A percentile compares a stretch with the other conserved stretches of the same genome.
These are phyloP conservation scores for Erebia ligea DNA, from an alignment of 2,888 invertebrate genomes.

Conservation along the genomic window DNA sequence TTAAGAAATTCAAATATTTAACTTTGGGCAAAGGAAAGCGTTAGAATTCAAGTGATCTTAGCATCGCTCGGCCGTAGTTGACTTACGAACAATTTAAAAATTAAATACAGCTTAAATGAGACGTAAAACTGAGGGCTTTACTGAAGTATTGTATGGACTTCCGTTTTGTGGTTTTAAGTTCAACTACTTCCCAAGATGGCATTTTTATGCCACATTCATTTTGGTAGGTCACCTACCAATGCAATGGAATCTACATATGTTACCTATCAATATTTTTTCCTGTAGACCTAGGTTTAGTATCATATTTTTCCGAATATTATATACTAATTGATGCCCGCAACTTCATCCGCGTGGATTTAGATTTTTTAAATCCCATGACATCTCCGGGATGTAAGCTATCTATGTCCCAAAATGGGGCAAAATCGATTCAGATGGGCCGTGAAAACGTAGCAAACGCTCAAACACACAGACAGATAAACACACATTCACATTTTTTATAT, in stretches of 20 bases:
- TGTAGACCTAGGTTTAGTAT: not conserved
- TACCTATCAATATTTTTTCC: not conserved
- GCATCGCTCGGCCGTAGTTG: constrained; percentile 72
- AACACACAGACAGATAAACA: too few species aligned
- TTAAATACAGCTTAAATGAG: constrained; percentile 78
- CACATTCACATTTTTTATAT: too few species aligned
- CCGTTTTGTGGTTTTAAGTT: not conserved
- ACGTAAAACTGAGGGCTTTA: constrained; percentile 64
- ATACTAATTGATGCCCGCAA: too few species aligned
- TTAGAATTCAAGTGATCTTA: constrained; percentile 83
- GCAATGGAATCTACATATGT: not conserved
- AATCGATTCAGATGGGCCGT: too few species aligned
- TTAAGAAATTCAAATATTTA: constrained; percentile 82
- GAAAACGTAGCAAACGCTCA: too few species aligned
- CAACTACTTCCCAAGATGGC: not conserved
- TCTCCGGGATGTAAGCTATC: too few species aligned
- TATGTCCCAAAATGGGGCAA: too few species aligned
- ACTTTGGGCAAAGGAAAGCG: constrained; percentile 81
- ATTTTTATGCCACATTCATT: constrained; percentile 1
- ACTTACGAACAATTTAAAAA: constrained; percentile 80
- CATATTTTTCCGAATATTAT: not conserved
- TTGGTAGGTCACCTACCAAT: not conserved
- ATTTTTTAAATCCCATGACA: too few species aligned
- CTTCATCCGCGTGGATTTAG: too few species aligned
- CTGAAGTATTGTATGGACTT: constrained; percentile 58